Percentiles rank a stretch among this genome's conserved stretches.
phyloP scores from a whole-genome alignment of 2,888 invertebrate species.

The Nebria brevicollis region DNA sequence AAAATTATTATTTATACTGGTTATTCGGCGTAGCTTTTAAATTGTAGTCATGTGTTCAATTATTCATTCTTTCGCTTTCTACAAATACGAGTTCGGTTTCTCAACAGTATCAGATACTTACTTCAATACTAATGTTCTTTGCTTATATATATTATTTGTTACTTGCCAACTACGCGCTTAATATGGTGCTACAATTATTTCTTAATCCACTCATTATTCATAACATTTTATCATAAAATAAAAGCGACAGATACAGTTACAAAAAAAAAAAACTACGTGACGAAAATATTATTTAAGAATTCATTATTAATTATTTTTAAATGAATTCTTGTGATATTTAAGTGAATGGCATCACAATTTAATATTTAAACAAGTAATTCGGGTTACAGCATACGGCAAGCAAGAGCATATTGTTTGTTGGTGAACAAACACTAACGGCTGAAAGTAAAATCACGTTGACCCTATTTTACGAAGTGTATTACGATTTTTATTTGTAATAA shows the following conservation, averaged over 20 bases:
- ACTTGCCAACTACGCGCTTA: background rate
- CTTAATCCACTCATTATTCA: no score
- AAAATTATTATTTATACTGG: conserved; percentile 12
- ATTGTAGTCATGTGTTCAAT: conserved; percentile 50
- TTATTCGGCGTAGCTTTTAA: conserved; percentile 20
- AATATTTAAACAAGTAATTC: conserved; percentile 37
- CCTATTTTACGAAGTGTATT: conserved; percentile 15
- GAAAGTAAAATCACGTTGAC: conserved; percentile 40
- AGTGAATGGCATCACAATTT: conserved; percentile 4
- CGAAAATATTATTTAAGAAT: no score
- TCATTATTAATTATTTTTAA: background rate
- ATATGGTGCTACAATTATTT: background rate
- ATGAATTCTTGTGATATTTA: background rate
- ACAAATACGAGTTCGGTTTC: conserved; percentile 51
- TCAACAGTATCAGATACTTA: conserved; percentile 45
- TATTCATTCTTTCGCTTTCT: conserved; percentile 55
- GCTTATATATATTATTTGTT: background rate
- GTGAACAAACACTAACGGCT: conserved; percentile 38
- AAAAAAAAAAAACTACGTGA: no score
- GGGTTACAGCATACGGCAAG: conserved; percentile 49
- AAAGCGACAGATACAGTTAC: no score
- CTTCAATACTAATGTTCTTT: conserved; percentile 12
- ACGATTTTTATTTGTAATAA: background rate
- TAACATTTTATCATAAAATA: no score
- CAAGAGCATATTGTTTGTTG: conserved; percentile 47